Conservation (phyloP, 2,113 vertebrate genomes). For the Atrichornis clamosus region DNA sequence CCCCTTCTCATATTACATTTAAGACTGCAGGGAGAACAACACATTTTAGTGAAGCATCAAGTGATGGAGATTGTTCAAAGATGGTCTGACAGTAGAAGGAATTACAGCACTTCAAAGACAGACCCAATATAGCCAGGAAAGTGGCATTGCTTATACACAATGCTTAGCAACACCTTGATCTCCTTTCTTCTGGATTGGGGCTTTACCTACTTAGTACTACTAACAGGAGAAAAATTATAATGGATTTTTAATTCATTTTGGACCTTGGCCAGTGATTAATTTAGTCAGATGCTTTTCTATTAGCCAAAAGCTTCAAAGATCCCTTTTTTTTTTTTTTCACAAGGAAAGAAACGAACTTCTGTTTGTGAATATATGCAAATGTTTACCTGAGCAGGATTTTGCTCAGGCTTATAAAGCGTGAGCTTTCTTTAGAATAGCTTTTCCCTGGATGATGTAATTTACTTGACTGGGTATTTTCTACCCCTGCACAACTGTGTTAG, state of each 20-base stretch:
- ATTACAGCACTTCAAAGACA: neutral
- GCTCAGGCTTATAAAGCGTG: slow-evolving; percentile 36
- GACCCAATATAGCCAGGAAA: neutral
- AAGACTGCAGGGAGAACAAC: neutral
- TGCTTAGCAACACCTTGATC: neutral
- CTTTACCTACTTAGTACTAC: neutral
- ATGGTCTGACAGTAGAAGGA: neutral
- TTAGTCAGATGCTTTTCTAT: neutral
- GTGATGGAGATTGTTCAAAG: neutral
- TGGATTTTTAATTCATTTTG: neutral
- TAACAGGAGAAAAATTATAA: neutral
- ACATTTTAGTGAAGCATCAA: neutral
- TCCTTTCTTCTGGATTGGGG: neutral
- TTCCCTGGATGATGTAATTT: slow-evolving; percentile 70
- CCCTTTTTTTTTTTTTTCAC: neutral
- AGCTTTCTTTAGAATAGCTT: slow-evolving; percentile 71
- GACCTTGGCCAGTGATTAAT: neutral
- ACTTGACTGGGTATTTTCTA: slow-evolving; percentile 63
- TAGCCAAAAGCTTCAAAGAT: slow-evolving; percentile 1
- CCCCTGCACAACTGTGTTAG: slow-evolving; percentile 59
- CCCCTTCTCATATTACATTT: neutral
- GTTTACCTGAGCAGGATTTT: neutral
- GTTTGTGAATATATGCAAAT: slow-evolving; percentile 20
- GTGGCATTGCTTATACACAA: neutral
- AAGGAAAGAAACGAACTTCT: neutral